phyloP scores from a whole-genome alignment of 2,888 invertebrate species.

The Harpalus rufipes region DNA sequence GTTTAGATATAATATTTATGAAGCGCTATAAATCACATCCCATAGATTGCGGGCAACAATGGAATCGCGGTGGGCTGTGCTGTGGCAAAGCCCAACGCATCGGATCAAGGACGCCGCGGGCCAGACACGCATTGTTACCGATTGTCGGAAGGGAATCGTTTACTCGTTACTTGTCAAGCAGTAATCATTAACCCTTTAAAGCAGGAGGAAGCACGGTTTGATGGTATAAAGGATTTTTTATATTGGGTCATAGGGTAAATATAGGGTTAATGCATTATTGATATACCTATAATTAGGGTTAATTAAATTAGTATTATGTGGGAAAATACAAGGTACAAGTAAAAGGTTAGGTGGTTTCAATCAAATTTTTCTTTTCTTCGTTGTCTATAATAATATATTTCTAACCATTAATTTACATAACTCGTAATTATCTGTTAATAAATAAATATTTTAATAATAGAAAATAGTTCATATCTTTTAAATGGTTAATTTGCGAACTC shows the following conservation, averaged over 20 bases:
- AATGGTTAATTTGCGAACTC: no score
- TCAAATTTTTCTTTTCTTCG: no score
- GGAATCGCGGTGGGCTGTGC: constrained; percentile 24
- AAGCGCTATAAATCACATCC: constrained; percentile 43
- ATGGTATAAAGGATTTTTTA: not conserved
- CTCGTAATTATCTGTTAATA: no score
- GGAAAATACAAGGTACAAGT: no score
- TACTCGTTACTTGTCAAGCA: constrained; percentile 21
- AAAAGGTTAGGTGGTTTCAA: no score
- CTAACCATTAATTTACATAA: no score
- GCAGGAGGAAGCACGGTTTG: constrained; percentile 46
- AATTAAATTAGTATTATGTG: no score
- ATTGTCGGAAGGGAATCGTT: constrained; percentile 38
- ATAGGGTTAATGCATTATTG: not conserved
- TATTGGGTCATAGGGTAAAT: not conserved
- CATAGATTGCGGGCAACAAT: constrained; percentile 40
- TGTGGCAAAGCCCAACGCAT: not conserved
- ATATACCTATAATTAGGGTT: not conserved
- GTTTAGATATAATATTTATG: constrained; percentile 48
- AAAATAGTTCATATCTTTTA: no score
- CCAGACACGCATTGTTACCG: constrained; percentile 50
- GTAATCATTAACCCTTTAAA: constrained; percentile 48
- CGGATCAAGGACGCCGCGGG: constrained; percentile 8
- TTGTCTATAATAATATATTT: no score
- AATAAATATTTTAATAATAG: no score